Base-by-base conservation (phyloP, 2,888 invertebrate species). In the Ferdinandea cuprea region DNA sequence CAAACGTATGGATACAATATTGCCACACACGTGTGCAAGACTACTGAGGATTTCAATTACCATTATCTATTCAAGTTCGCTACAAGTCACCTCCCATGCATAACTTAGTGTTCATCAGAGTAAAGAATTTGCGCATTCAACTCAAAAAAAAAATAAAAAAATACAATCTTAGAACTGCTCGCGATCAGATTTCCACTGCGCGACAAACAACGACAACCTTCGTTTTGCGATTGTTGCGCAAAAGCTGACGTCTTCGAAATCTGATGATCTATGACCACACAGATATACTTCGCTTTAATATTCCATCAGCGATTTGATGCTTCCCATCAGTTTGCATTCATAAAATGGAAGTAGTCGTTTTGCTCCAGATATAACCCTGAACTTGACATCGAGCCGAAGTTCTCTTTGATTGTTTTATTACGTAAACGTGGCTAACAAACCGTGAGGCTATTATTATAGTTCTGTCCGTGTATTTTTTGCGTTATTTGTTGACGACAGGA, bases 291-390 rank as follows among this genome's bases (percentile, higher is more conserved):
- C 13, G n/a, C 17, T 17, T 74, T 42, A 19, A 21, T 30, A 25
- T 46, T n/a, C 30, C 66, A 19, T 9, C 30, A n/a, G n/a, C 21
- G n/a, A 42, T 30, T 28, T 17, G 30, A n/a, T 44, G 42, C 32
- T 17, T 13, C 15, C 44, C 42, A 44, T 44, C 56, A 28, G 56
- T 56, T 77, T 52, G 40, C 52, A 65, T 59, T 46, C 21, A 30
- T 46, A 59, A 48, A 65, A 40, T 71, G 54, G 15, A 25, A 25
- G 30, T 15, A 68, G 58, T 65, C 81, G 81, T 68, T 77, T 54
- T 72, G 77, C 83, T 83, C 72, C 58, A 83, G 66, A 63, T 83
- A 73, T 44, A 78, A 63, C 83, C 83, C 83, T 83, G 83, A 83
- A 78, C 83, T 83, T 83, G 83, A 78, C 83, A 78, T 72, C 68